A percentile compares a stretch with the other conserved stretches of the same genome.
Evolutionary conservation across 2,113 vertebrate species (phyloP).

Genomic region (Strix aluco): DNA sequence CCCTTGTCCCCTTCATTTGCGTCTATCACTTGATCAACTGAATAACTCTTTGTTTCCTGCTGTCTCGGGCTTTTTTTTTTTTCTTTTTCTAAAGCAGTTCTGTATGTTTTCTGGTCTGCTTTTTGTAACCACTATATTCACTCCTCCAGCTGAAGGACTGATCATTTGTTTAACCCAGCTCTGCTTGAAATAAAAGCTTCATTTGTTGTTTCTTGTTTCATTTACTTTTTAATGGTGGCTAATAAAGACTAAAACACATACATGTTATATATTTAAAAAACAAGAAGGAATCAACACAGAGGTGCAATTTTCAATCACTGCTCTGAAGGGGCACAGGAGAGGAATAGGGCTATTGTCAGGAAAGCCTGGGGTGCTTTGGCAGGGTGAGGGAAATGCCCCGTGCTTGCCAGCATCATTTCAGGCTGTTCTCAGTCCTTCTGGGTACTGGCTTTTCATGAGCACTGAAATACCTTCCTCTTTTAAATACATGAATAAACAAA

Average conservation of each 20-base stretch:
- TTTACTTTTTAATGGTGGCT: conserved; percentile 42
- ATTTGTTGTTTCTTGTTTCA: conserved; percentile 50
- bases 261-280: not conserved
- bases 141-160: conserved; percentile 17
- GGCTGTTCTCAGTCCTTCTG: conserved; percentile 6
- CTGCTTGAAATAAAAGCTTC: conserved; percentile 36
- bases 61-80: not conserved
- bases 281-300: conserved; percentile 16
- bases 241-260: conserved; percentile 30
- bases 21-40: conserved; percentile 42
- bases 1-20: not conserved
- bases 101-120: conserved; percentile 40
- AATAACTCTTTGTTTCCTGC: conserved; percentile 57
- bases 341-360: conserved; percentile 29
- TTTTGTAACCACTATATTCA: conserved; percentile 26
- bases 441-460: conserved; percentile 7
- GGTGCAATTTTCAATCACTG: conserved; percentile 6
- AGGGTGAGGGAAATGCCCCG: not conserved
- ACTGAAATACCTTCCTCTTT: conserved; percentile 29
- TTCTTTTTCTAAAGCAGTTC: not conserved
- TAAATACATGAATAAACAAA: conserved; percentile 55
- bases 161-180: conserved; percentile 41
- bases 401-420: not conserved
- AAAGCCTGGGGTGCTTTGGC: not conserved
- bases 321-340: not conserved